Base-by-base conservation (phyloP, 1,140 invertebrate species). In the Maconellicoccus hirsutus region DNA sequence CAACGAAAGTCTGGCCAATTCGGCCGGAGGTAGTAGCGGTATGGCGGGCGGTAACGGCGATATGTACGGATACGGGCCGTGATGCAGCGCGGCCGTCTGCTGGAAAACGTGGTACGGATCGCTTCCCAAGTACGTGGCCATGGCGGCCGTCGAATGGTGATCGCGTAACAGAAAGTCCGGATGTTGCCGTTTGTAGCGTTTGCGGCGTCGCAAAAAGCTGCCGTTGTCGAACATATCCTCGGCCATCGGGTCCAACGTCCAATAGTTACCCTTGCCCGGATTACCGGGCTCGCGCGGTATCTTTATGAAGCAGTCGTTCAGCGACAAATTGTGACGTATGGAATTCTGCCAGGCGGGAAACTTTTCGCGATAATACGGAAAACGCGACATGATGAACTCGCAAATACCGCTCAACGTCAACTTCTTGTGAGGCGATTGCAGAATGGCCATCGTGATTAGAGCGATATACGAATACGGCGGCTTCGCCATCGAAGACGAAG, bases 141-240 rank as follows among this genome's bases (percentile, higher is more conserved):
- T 70, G 78, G 76, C 70, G 72, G 78, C 38, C 71, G 80, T 76
- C 79, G 74, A 74, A 71, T 76, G 75, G 0, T 80, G 79, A 66
- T 84, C 81, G 1, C 82, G 79, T 0, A 85, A 75, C 4, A 85
- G 79, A 33, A 84, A 81, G 70, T 84, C 82, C 21, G 86, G 84
- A 23, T 85, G 85, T 8, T 91, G 89, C 63, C 94, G 82, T 79
- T 98, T 98, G 82, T 96, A 99, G 23, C 97, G 84, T 81, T 99
- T 99, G 70, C 97, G 81, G 21, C 97, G 84, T 3, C 97, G 80
- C 59, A 99, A 82, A 78, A 99, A 99, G 77, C 92, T 96, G 0
- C 98, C 98, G 79, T 99, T 99, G 78, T 99, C 97, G 77, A 99
- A 99, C 98, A 99, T 99, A 77, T 98, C 94, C 78, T 98, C 94